phyloP scores from a whole-genome alignment of 2,888 invertebrate species.

The Heliconius erato region DNA sequence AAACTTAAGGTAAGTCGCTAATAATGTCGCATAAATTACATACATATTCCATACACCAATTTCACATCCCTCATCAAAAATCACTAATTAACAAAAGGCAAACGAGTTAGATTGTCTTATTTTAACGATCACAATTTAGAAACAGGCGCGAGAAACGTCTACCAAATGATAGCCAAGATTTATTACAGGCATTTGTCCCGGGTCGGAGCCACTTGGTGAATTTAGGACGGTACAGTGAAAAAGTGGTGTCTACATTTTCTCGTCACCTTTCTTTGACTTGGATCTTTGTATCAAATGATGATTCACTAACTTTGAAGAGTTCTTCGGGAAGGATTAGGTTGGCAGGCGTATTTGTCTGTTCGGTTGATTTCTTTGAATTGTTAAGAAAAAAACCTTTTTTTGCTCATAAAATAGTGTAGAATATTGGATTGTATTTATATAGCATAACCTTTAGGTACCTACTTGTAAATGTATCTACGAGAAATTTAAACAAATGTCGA shows the following conservation, averaged over 20 bases:
- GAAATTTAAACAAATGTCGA: too few species aligned
- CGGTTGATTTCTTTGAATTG: background rate
- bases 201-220: conserved; percentile 55
- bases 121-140: conserved; percentile 50
- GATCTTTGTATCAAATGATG: conserved; percentile 49
- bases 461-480: too few species aligned
- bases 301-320: conserved; percentile 35
- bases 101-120: conserved; percentile 42
- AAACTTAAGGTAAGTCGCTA: too few species aligned
- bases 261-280: conserved; percentile 53
- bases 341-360: background rate
- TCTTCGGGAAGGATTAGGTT: conserved; percentile 15
- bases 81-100: conserved; percentile 48
- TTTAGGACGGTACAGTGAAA: conserved; percentile 52
- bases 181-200: conserved; percentile 56
- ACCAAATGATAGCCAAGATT: conserved; percentile 57
- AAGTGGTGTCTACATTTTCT: conserved; percentile 49
- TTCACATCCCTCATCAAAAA: conserved; percentile 8
- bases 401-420: too few species aligned
- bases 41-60: background rate
- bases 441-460: too few species aligned
- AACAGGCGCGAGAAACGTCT: conserved; percentile 52
- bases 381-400: background rate
- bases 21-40: background rate
- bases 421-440: too few species aligned